phyloP scores from a whole-genome alignment of 2,797 vertebrate genomes.

The Delichon dasypus region DNA sequence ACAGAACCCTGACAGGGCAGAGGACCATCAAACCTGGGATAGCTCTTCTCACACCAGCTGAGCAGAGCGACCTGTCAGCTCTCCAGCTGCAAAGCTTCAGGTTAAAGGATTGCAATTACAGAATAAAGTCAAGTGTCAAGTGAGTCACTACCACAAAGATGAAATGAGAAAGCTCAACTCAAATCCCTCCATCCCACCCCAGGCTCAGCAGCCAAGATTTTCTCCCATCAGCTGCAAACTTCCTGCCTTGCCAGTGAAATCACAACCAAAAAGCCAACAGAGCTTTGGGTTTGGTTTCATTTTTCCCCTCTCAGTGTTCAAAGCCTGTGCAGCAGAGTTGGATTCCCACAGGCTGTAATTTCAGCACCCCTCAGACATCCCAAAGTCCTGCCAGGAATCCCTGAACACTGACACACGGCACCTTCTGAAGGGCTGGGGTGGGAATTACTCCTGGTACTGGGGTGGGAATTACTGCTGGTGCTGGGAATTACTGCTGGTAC shows the following conservation, averaged over 20 bases:
- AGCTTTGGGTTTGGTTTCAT: background rate
- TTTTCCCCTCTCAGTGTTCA: background rate
- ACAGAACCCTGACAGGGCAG: background rate
- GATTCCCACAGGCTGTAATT: slow-evolving; percentile 2
- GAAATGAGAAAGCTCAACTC: background rate
- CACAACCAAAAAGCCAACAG: background rate
- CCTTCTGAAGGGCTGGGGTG: background rate
- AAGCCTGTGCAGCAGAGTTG: background rate
- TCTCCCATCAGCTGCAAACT: background rate
- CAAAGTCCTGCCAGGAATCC: background rate
- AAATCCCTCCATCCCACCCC: background rate
- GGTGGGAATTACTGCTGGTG: too few relatives aligned
- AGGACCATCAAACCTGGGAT: background rate
- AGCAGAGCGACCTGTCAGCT: background rate
- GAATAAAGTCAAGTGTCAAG: slow-evolving; percentile 9
- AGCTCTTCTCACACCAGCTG: background rate
- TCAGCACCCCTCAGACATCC: background rate
- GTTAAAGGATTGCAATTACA: background rate
- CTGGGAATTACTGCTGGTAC: background rate
- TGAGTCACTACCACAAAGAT: slow-evolving; percentile 33
- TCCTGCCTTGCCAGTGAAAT: background rate
- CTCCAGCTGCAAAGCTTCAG: background rate
- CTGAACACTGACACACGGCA: background rate
- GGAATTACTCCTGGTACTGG: background rate
- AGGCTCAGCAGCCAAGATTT: slow-evolving; percentile 32